Conservation (phyloP, 2,888 invertebrate species). For the Corythucha ciliata region DNA sequence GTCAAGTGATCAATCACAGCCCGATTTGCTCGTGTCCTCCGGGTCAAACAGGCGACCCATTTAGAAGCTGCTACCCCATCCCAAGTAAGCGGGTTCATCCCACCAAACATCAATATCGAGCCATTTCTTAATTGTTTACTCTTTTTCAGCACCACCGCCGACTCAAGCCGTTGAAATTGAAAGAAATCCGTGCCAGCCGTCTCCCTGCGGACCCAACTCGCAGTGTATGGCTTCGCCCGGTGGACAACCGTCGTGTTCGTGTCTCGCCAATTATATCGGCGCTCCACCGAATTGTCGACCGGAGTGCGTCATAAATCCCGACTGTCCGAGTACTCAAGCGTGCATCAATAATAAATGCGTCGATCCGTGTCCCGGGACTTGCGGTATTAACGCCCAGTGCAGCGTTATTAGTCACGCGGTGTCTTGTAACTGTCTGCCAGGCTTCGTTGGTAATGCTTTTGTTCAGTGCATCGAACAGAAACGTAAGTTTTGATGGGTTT, state of each 20-base stretch:
- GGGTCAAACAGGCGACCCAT: conserved; percentile 69
- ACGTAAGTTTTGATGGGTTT: conserved; percentile 41
- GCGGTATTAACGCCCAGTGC: conserved; percentile 71
- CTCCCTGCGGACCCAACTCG: conserved; percentile 75
- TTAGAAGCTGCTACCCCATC: conserved; percentile 25
- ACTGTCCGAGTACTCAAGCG: conserved; percentile 65
- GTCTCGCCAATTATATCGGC: conserved; percentile 66
- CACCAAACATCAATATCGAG: not conserved
- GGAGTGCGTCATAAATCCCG: conserved; percentile 72
- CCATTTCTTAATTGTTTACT: not conserved
- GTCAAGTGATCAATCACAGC: conserved; percentile 70
- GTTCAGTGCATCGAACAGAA: conserved; percentile 59
- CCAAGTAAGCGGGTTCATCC: conserved; percentile 22
- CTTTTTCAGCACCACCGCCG: conserved; percentile 32
- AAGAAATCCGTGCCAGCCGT: conserved; percentile 55
- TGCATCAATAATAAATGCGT: conserved; percentile 71
- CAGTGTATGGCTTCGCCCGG: conserved; percentile 53
- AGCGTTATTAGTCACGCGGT: conserved; percentile 69
- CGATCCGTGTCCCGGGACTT: conserved; percentile 74
- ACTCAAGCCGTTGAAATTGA: conserved; percentile 36
- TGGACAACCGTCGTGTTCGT: conserved; percentile 60
- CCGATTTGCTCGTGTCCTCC: conserved; percentile 65
- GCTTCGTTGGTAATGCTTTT: conserved; percentile 74
- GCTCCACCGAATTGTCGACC: conserved; percentile 73
- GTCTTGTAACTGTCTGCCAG: conserved; percentile 65